Percentiles rank a stretch among this genome's conserved stretches.
Conservation (phyloP, 2,888 invertebrate genomes). For the Ophonus ardosiacus region DNA sequence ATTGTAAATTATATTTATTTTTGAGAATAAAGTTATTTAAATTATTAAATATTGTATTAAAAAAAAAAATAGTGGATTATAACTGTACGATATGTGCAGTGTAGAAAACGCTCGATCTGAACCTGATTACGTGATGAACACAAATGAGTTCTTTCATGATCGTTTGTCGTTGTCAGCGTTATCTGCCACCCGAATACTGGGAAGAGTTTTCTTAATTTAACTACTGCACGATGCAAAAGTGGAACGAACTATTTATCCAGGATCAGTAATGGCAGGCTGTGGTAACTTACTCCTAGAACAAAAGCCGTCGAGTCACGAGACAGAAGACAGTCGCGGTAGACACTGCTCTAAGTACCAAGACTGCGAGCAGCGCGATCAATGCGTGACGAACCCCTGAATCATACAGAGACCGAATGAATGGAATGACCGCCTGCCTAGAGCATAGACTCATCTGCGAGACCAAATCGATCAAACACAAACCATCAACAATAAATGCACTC, state of each 20-base stretch:
- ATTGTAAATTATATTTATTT: too few species aligned
- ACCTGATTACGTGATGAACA: conserved; percentile 61
- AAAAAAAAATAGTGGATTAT: background rate
- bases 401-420: conserved; percentile 2
- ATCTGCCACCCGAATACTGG: conserved; percentile 37
- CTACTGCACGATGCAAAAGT: conserved; percentile 56
- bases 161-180: conserved; percentile 60
- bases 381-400: conserved; percentile 28
- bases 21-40: too few species aligned
- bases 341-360: conserved; percentile 1
- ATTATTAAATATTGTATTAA: too few species aligned
- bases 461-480: background rate
- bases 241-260: conserved; percentile 56
- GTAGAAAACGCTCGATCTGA: conserved; percentile 8
- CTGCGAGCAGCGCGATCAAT: conserved; percentile 19
- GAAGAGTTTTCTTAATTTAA: conserved; percentile 58
- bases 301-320: conserved; percentile 47
- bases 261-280: conserved; percentile 49
- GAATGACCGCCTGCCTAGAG: background rate
- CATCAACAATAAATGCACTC: background rate
- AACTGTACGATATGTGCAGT: background rate
- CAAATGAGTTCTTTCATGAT: conserved; percentile 58
- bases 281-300: conserved; percentile 38
- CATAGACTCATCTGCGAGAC: background rate
- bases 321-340: conserved; percentile 28